Evolutionary conservation across 2,797 vertebrate genomes (phyloP).

Genomic region (Pogonophryne albipinna): DNA sequence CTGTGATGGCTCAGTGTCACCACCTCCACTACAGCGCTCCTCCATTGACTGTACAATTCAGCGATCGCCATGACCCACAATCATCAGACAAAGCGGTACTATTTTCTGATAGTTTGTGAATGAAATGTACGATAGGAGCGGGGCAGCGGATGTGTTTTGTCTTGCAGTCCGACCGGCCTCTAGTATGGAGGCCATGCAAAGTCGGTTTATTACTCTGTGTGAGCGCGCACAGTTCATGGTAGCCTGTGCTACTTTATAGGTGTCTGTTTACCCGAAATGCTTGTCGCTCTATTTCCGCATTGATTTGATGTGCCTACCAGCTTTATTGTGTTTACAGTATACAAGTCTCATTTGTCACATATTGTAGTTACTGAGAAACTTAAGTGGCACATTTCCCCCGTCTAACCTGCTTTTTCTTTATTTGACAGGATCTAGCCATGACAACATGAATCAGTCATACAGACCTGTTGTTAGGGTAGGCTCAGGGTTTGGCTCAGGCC

Average conservation of each 20-base stretch:
- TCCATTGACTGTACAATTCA: constrained; percentile 51
- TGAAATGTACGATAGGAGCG: constrained; percentile 39
- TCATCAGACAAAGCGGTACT: constrained; percentile 52
- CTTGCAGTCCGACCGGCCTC: constrained; percentile 71
- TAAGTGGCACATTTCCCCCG: constrained; percentile 1
- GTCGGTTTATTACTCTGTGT: constrained; percentile 61
- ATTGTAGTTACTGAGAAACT: constrained; percentile 13
- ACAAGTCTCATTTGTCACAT: neutral
- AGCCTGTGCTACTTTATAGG: constrained; percentile 15
- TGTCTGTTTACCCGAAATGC: constrained; percentile 31
- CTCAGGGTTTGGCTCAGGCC: constrained; percentile 87
- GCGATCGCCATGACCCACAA: constrained; percentile 65
- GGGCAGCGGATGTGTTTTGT: constrained; percentile 60
- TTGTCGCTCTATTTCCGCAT: constrained; percentile 36
- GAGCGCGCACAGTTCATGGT: constrained; percentile 15
- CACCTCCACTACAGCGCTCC: constrained; percentile 68
- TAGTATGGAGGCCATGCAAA: constrained; percentile 77
- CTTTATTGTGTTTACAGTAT: constrained; percentile 5
- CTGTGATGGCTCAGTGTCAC: constrained; percentile 78
- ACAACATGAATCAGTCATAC: constrained; percentile 96
- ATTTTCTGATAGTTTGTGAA: constrained; percentile 57
- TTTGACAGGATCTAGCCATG: constrained; percentile 90
- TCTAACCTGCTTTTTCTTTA: constrained; percentile 50
- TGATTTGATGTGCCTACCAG: constrained; percentile 21
- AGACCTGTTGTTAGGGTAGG: constrained; percentile 90